Percentiles rank a stretch among this genome's conserved stretches.
Evolutionary conservation across 2,797 vertebrate genomes (phyloP).

Genomic region (Anguilla megastoma): DNA sequence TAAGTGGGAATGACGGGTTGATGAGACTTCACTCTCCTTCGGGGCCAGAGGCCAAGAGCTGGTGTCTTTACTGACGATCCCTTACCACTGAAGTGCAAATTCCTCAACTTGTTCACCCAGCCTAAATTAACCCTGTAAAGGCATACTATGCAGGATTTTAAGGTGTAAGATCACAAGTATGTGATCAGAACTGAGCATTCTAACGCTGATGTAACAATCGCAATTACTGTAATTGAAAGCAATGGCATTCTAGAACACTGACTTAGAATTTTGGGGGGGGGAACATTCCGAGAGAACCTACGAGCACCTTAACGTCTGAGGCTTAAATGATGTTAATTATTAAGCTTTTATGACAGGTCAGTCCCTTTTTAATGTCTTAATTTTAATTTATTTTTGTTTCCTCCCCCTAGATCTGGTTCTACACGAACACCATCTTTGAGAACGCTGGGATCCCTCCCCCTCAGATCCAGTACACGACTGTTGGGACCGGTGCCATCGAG

Average conservation of each 20-base stretch:
- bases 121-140: not conserved
- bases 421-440: constrained; percentile 86
- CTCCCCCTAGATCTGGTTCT: constrained; percentile 88
- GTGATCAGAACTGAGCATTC: no score
- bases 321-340: no score
- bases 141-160: no score
- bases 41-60: not conserved
- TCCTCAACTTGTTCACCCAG: not conserved
- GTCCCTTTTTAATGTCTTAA: not conserved
- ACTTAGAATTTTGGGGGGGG: no score
- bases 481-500: constrained; percentile 85
- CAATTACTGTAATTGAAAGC: no score
- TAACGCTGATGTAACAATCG: no score
- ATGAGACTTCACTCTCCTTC: not conserved
- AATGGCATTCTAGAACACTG: no score
- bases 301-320: no score
- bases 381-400: not conserved
- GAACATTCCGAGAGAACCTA: no score
- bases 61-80: not conserved
- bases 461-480: constrained; percentile 84
- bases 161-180: no score
- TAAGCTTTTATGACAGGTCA: no score
- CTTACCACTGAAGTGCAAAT: not conserved
- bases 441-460: constrained; percentile 75
- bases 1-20: not conserved